Conservation (phyloP, 2,888 invertebrate genomes). For the Lasioglossum figueresi region DNA sequence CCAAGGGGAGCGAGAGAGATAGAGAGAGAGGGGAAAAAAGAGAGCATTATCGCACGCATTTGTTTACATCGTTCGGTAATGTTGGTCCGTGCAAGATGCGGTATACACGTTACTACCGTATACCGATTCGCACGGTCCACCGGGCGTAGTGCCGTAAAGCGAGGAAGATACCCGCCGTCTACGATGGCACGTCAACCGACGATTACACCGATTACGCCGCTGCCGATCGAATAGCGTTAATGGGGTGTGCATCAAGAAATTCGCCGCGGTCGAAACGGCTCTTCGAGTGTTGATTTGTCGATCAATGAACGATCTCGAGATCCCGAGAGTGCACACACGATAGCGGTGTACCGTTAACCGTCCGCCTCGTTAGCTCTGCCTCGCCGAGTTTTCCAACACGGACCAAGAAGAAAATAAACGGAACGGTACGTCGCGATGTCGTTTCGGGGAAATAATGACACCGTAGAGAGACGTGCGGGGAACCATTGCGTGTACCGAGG, state of each 20-base stretch:
- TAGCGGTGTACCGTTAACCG: constrained; percentile 7
- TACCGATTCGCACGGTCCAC: background rate
- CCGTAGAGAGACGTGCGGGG: background rate
- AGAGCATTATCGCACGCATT: constrained; percentile 10
- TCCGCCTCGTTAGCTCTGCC: background rate
- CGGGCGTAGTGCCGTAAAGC: background rate
- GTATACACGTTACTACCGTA: constrained; percentile 13
- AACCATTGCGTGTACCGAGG: constrained; percentile 35
- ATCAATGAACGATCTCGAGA: constrained; percentile 36
- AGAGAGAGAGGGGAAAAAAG: background rate
- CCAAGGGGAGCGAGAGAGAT: background rate
- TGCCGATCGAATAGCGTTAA: constrained; percentile 42
- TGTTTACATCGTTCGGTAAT: constrained; percentile 39
- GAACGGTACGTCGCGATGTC: background rate
- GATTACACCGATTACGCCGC: constrained; percentile 52
- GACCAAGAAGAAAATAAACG: constrained; percentile 10
- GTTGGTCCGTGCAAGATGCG: constrained; percentile 1
- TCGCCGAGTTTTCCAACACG: background rate
- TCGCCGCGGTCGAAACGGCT: constrained; percentile 49
- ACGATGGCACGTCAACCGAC: constrained; percentile 53
- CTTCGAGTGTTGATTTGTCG: constrained; percentile 49
- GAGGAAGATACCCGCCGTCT: constrained; percentile 11
- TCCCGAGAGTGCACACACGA: constrained; percentile 28
- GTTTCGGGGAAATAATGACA: constrained; percentile 8
- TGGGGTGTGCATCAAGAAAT: constrained; percentile 50